phyloP scores from a whole-genome alignment of 2,888 invertebrate genomes.

The Elysia crispata region DNA sequence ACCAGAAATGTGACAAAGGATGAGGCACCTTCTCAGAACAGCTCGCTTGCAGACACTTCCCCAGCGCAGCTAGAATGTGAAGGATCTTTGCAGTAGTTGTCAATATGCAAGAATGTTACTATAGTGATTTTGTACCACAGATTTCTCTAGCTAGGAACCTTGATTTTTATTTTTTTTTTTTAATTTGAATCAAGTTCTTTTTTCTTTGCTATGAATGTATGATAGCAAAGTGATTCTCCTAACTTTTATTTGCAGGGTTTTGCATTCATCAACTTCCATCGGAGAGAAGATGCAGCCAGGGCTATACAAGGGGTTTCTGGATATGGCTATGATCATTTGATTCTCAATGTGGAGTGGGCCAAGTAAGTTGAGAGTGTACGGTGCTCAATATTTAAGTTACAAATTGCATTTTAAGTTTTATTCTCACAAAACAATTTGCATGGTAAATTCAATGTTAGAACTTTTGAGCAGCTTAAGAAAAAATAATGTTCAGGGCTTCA shows the following conservation, averaged over 20 bases:
- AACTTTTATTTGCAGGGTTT: slow-evolving; percentile 89
- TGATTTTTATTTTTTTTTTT: not conserved
- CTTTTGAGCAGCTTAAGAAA: no score
- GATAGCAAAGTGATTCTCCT: not conserved
- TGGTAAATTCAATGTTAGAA: no score
- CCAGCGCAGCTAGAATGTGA: not conserved
- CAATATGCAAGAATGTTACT: no score
- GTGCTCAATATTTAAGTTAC: no score
- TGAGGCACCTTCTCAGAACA: no score
- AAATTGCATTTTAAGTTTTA: no score
- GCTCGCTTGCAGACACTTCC: no score
- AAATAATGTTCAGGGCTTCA: no score
- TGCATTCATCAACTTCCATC: slow-evolving; percentile 98
- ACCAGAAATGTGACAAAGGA: no score
- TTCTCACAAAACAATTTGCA: no score
- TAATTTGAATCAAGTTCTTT: no score
- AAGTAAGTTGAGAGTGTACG: slow-evolving; percentile 80
- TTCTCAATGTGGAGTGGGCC: slow-evolving; percentile 99
- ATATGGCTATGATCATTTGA: slow-evolving; percentile 97
- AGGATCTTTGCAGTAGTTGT: not conserved
- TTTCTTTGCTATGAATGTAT: not conserved
- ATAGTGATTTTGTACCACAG: not conserved
- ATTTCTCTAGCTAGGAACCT: not conserved
- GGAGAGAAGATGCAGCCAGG: slow-evolving; percentile 91
- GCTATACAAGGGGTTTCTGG: slow-evolving; percentile 94